Conservation (phyloP, 1,140 invertebrate species). For the Mylabris phalerata region DNA sequence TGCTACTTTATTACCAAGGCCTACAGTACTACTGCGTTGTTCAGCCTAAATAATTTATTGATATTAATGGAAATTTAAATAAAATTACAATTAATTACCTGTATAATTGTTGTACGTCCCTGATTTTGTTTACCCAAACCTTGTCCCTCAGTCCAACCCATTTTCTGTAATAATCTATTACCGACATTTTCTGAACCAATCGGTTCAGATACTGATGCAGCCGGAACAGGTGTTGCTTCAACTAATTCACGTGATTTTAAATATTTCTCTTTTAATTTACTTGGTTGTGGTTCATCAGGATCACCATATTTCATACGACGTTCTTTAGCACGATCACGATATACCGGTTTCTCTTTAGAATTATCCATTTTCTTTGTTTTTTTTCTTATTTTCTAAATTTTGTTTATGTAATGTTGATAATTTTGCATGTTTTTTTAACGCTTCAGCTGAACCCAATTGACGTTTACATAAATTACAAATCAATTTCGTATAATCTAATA, state of each 20-base stretch:
- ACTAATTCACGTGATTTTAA: constrained; percentile 38
- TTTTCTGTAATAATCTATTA: constrained; percentile 91
- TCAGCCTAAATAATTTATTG: constrained; percentile 46
- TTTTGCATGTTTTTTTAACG: constrained; percentile 83
- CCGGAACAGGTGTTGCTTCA: constrained; percentile 33
- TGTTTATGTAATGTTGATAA: constrained; percentile 94
- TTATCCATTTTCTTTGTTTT: constrained; percentile 29
- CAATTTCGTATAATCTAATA: constrained; percentile 82
- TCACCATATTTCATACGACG: constrained; percentile 90
- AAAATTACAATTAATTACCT: constrained; percentile 50
- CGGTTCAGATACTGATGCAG: constrained; percentile 42
- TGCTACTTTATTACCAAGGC: constrained; percentile 65
- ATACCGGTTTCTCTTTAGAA: constrained; percentile 40
- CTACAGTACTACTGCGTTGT: constrained; percentile 59
- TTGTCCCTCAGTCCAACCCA: constrained; percentile 97
- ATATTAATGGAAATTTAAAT: not conserved
- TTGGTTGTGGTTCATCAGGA: constrained; percentile 67
- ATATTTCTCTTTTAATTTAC: constrained; percentile 60
- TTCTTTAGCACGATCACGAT: constrained; percentile 95
- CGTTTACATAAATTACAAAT: constrained; percentile 95
- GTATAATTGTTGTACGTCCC: constrained; percentile 87
- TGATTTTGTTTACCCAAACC: constrained; percentile 90
- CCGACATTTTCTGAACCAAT: constrained; percentile 87
- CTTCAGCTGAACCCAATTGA: constrained; percentile 85
- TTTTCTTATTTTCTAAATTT: constrained; percentile 61